A percentile compares a stretch with the other conserved stretches of the same genome.
Evolutionary conservation across 2,888 invertebrate genomes (phyloP).

Genomic region (Mystacides longicornis): DNA sequence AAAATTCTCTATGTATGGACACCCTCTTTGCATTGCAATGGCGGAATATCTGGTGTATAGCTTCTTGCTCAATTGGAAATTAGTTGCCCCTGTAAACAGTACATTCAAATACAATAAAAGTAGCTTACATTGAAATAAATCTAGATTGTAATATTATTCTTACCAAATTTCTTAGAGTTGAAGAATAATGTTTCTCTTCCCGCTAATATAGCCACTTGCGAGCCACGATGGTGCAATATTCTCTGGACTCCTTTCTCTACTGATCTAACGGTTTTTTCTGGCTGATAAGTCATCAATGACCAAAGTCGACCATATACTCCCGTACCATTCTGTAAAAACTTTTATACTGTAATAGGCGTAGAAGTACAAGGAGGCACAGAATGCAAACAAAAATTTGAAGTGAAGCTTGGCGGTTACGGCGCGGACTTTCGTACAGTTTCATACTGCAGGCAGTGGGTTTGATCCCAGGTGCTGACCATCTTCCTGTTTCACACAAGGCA

Average conservation of each 20-base stretch:
- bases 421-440: no score
- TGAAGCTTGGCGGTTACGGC: no score
- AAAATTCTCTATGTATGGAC: slow-evolving; percentile 65
- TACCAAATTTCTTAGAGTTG: slow-evolving; percentile 68
- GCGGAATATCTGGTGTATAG: slow-evolving; percentile 71
- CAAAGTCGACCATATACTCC: slow-evolving; percentile 65
- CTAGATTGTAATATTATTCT: neutral
- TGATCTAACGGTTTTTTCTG: slow-evolving; percentile 56
- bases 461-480: no score
- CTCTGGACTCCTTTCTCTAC: slow-evolving; percentile 63
- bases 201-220: slow-evolving; percentile 59
- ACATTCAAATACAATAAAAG: no score
- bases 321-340: slow-evolving; percentile 56
- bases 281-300: slow-evolving; percentile 56
- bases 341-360: no score
- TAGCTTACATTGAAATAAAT: neutral
- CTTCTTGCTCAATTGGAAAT: slow-evolving; percentile 70
- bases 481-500: no score
- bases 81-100: slow-evolving; percentile 51
- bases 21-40: slow-evolving; percentile 68
- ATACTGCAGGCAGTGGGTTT: no score
- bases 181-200: slow-evolving; percentile 70
- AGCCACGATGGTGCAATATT: slow-evolving; percentile 46
- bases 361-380: no score
- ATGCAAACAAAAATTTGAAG: no score